Percentiles rank a stretch among this genome's conserved stretches.
Evolutionary conservation across 2,797 vertebrate species (phyloP).

Genomic region (Epinephelus coioides): DNA sequence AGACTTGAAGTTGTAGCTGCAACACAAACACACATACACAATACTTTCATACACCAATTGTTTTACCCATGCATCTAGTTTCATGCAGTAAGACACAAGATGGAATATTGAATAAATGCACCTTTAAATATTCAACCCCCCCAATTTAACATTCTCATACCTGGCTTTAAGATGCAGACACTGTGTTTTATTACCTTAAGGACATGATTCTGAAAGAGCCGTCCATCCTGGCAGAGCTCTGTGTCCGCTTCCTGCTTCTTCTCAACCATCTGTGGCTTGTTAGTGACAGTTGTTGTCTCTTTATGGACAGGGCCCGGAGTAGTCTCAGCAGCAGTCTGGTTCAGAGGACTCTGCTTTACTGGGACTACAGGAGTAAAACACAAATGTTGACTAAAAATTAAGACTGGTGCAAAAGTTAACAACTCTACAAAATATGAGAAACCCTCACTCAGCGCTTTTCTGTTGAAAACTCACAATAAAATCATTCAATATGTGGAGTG

Average conservation of each 20-base stretch:
- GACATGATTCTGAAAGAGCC: slow-evolving; percentile 62
- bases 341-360: slow-evolving; percentile 19
- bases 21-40: background rate
- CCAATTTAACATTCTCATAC: background rate
- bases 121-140: background rate
- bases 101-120: background rate
- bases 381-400: slow-evolving; percentile 2
- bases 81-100: background rate
- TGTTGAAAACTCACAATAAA: background rate
- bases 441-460: background rate
- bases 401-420: background rate
- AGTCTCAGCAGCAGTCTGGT: background rate
- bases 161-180: background rate
- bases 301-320: background rate
- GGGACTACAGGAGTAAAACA: slow-evolving; percentile 12
- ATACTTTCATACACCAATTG: too few species aligned
- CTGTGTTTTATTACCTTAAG: slow-evolving; percentile 59
- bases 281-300: background rate
- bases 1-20: background rate
- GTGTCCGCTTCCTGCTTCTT: slow-evolving; percentile 20
- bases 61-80: too few species aligned
- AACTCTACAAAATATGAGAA: background rate
- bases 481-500: too few species aligned
- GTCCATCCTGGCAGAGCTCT: slow-evolving; percentile 34
- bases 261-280: background rate